phyloP scores from a whole-genome alignment of 1,140 invertebrate genomes.

The Zaprionus taronus region DNA sequence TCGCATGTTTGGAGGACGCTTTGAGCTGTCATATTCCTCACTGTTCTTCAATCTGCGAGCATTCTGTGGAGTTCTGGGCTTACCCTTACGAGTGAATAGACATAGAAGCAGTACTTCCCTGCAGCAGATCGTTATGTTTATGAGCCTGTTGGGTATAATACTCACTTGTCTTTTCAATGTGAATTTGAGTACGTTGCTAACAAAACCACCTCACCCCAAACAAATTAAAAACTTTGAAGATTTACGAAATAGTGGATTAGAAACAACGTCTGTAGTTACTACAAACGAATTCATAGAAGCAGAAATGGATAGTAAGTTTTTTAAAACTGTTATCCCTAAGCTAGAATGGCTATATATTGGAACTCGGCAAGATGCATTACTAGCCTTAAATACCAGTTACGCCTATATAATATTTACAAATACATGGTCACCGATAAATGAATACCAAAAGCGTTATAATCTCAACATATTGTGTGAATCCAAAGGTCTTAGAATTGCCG shows the following conservation, averaged over 20 bases:
- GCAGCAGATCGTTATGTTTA: constrained; percentile 32
- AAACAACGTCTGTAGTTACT: neutral
- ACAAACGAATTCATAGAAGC: neutral
- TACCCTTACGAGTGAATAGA: constrained; percentile 12
- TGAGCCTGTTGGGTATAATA: constrained; percentile 42
- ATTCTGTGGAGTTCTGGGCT: constrained; percentile 41
- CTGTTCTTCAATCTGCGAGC: constrained; percentile 37
- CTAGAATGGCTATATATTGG: neutral
- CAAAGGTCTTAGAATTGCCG: neutral
- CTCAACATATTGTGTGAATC: neutral
- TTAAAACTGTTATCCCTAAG: neutral
- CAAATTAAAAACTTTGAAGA: constrained; percentile 37
- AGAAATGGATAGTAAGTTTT: neutral
- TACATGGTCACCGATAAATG: neutral
- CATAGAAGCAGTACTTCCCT: constrained; percentile 16
- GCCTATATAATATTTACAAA: constrained; percentile 1
- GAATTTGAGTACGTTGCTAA: constrained; percentile 47
- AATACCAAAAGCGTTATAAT: neutral
- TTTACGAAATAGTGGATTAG: constrained; percentile 34
- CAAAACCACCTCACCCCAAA: neutral
- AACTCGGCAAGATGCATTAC: neutral
- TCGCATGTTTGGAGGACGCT: neutral
- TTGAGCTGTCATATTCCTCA: neutral
- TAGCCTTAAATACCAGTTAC: constrained; percentile 12
- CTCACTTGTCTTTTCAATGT: constrained; percentile 32